Percentiles rank a stretch among this genome's conserved stretches.
Evolutionary conservation across 2,113 vertebrate species (phyloP).

Genomic region (Etia nguti): DNA sequence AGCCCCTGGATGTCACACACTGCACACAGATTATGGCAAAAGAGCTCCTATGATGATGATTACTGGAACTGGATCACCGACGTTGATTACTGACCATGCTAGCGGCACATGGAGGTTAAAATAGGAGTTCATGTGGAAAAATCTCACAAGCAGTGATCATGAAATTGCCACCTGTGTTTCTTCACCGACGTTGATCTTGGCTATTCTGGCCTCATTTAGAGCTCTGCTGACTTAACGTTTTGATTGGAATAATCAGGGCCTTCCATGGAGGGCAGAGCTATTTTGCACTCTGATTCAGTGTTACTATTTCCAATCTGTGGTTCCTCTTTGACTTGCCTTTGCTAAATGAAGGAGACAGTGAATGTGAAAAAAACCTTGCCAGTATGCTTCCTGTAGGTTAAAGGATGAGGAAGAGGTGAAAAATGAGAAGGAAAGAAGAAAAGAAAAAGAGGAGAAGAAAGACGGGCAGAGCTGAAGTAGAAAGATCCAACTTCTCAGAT

Average conservation of each 20-base stretch:
- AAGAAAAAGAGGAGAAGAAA: background rate
- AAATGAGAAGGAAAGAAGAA: conserved; percentile 1
- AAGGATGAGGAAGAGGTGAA: conserved; percentile 26
- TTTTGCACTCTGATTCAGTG: background rate
- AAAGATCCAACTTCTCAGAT: conserved; percentile 58
- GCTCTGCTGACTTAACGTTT: conserved; percentile 46
- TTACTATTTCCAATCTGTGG: conserved; percentile 14
- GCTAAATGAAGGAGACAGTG: conserved; percentile 46
- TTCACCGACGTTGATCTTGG: conserved; percentile 45
- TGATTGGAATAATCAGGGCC: conserved; percentile 50
- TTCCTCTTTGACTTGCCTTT: conserved; percentile 14
- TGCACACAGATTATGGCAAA: background rate
- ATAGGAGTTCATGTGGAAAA: conserved; percentile 30
- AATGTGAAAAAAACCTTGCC: background rate
- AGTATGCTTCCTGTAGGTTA: conserved; percentile 8
- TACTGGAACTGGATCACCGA: background rate
- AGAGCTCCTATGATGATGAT: background rate
- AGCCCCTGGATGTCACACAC: background rate
- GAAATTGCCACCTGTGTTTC: conserved; percentile 53
- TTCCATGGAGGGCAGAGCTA: conserved; percentile 1
- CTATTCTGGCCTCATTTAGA: conserved; percentile 16
- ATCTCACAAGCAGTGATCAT: conserved; percentile 15
- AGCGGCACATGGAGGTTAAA: background rate
- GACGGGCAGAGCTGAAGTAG: conserved; percentile 6
- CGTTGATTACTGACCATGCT: background rate